These are phyloP conservation scores for Ceratina calcarata DNA, from an alignment of 1,140 invertebrate species.

Conservation along the genomic window DNA sequence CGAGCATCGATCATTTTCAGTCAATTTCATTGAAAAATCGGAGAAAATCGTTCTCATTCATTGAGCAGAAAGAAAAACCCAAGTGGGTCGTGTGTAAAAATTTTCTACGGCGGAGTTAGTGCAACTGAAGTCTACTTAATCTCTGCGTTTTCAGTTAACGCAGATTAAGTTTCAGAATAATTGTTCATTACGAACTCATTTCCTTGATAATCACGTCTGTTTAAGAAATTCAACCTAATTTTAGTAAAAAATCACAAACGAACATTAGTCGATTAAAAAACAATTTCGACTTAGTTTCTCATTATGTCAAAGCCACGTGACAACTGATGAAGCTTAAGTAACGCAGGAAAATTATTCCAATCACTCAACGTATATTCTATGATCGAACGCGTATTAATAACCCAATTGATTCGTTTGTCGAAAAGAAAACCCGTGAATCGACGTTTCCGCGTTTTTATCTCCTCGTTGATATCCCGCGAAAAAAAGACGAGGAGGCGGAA, in stretches of 20 bases:
- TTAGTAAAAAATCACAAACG: not conserved
- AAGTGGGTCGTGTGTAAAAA: not conserved
- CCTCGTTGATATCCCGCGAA: conserved; percentile 10
- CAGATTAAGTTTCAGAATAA: no score
- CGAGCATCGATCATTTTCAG: conserved; percentile 23
- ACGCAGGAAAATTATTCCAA: conserved; percentile 22
- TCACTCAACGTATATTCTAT: not conserved
- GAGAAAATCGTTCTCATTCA: conserved; percentile 3
- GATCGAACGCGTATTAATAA: conserved; percentile 34
- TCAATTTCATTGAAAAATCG: conserved; percentile 11
- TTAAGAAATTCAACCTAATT: not conserved
- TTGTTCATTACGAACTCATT: no score
- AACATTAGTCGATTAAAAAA: not conserved
- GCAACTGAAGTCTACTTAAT: not conserved
- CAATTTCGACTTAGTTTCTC: not conserved
- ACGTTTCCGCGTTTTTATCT: conserved; percentile 33
- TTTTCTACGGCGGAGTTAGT: not conserved
- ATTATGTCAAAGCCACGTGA: not conserved
- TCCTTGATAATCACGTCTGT: not conserved
- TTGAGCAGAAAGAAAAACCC: not conserved
- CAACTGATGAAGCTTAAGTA: no score
- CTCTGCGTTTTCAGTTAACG: not conserved
- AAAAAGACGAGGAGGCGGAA: not conserved
- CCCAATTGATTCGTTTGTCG: conserved; percentile 25
- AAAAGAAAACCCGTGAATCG: conserved; percentile 9